Base-by-base conservation (phyloP, 2,113 vertebrate species). In the Phylloscopus trochilus region DNA sequence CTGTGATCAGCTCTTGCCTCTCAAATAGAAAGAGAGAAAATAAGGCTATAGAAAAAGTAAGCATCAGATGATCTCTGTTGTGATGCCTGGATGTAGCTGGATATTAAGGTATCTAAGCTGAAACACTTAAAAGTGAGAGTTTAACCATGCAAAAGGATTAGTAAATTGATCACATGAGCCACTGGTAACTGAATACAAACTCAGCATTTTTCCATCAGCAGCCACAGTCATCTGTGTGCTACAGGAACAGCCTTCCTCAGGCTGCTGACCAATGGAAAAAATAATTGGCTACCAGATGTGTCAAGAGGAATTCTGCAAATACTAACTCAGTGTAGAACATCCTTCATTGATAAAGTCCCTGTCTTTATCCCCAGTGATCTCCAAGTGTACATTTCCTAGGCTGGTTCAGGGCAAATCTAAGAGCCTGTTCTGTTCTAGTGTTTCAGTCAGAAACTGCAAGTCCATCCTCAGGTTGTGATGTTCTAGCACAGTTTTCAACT, bases 401-500 rank as follows among this genome's bases (percentile, higher is more conserved):
- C 10, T 28, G 62, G 53, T 30, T 49, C 51, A 73, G 33, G 67
- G 20, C 26, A 93, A 89, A 76, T 31, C 37, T 35, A 82, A 58
- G 46, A 93, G 20, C 31, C 52, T 9, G 8, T 10, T 93, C 81
- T 47, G 16, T 53, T 59, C 41, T 7, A 63, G 20, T 46, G n/a
- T 64, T 92, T 79, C 53, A 52, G 35, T 52, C 47, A 81, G 66
- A 90, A 69, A 39, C 77, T 66, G 39, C 31, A 68, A n/a, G 41
- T 0, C 0, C 51, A 23, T 44, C 18, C 68, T 86, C 23, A 75
- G 35, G 64, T 19, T 82, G 46, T 82, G 46, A 76, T 4, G 11
- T 72, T 85, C 63, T 66, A 92, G 49, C 60, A 73, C 7, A 55
- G 37, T 67, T 95, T 92, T 75, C 39, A 60, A 49, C 43, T 87